Evolutionary conservation across 2,113 vertebrate species (phyloP).

Genomic region (Corydoras maculifer): DNA sequence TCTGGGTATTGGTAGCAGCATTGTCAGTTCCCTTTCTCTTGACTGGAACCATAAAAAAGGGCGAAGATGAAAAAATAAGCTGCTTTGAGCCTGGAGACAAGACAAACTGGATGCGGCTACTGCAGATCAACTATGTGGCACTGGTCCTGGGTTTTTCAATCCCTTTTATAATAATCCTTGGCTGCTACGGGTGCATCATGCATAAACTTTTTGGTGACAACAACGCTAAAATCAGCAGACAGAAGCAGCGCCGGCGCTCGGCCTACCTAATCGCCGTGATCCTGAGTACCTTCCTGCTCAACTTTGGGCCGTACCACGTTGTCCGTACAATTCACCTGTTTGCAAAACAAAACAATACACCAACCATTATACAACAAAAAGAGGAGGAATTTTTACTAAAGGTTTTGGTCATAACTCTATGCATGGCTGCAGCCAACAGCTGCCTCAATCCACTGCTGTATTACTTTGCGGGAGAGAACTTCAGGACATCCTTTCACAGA

Average conservation of each 20-base stretch:
- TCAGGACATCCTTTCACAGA: conserved; percentile 37
- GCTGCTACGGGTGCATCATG: conserved; percentile 55
- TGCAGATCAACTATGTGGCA: conserved; percentile 57
- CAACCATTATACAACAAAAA: not conserved
- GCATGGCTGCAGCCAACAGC: conserved; percentile 59
- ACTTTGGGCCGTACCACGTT: conserved; percentile 66
- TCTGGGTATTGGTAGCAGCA: conserved; percentile 58
- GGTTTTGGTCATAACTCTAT: conserved; percentile 55
- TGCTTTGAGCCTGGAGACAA: conserved; percentile 56
- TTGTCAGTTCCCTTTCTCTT: conserved; percentile 53
- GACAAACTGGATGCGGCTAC: conserved; percentile 44
- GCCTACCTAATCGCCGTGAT: conserved; percentile 53
- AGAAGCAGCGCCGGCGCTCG: not conserved
- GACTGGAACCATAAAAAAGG: conserved; percentile 17
- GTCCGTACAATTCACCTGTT: conserved; percentile 56
- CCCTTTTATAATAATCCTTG: conserved; percentile 59
- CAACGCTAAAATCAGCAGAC: fast-evolving
- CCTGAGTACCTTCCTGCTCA: conserved; percentile 58
- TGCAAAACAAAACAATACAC: not conserved
- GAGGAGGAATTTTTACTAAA: conserved; percentile 35
- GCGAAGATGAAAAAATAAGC: not conserved
- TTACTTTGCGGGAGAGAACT: conserved; percentile 58
- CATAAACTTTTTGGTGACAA: conserved; percentile 16
- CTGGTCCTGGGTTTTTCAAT: conserved; percentile 57
- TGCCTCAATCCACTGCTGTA: conserved; percentile 66